Evolutionary conservation across 2,797 vertebrate species (phyloP).

Genomic region (Pseudochromis fuscus): DNA sequence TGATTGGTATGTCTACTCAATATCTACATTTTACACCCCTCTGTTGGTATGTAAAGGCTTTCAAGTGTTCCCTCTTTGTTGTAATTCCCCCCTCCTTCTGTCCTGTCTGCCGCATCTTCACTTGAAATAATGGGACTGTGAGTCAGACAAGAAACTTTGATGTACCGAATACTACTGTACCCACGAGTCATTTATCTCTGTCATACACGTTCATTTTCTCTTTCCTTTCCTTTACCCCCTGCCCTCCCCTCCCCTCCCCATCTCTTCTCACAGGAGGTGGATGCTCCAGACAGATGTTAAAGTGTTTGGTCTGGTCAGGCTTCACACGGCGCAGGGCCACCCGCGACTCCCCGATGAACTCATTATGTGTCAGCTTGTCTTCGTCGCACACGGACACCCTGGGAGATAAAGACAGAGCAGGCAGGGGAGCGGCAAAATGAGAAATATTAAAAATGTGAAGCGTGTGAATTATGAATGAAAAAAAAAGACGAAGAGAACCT

Average conservation of each 20-base stretch:
- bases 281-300: slow-evolving; percentile 92
- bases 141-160: slow-evolving; percentile 36
- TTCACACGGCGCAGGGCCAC: slow-evolving; percentile 91
- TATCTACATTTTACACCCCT: slow-evolving; percentile 20
- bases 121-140: slow-evolving; percentile 25
- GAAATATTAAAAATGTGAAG: slow-evolving; percentile 5
- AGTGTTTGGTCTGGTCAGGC: slow-evolving; percentile 91
- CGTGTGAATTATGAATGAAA: slow-evolving; percentile 36
- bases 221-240: slow-evolving; percentile 1
- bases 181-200: slow-evolving; percentile 33
- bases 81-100: neutral
- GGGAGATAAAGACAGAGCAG: slow-evolving; percentile 42
- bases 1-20: slow-evolving; percentile 2
- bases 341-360: slow-evolving; percentile 93
- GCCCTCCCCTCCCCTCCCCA: neutral
- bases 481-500: slow-evolving; percentile 27
- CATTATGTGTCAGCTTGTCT: slow-evolving; percentile 94
- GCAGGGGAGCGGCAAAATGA: slow-evolving; percentile 1
- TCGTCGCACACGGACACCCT: slow-evolving; percentile 94
- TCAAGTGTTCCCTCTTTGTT: neutral
- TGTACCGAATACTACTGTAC: slow-evolving; percentile 15
- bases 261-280: slow-evolving; percentile 87
- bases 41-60: slow-evolving; percentile 22
- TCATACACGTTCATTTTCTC: slow-evolving; percentile 22
- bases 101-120: neutral